A percentile compares a stretch with the other conserved stretches of the same genome.
phyloP scores from a whole-genome alignment of 2,113 vertebrate genomes.

The Panthera tigris region DNA sequence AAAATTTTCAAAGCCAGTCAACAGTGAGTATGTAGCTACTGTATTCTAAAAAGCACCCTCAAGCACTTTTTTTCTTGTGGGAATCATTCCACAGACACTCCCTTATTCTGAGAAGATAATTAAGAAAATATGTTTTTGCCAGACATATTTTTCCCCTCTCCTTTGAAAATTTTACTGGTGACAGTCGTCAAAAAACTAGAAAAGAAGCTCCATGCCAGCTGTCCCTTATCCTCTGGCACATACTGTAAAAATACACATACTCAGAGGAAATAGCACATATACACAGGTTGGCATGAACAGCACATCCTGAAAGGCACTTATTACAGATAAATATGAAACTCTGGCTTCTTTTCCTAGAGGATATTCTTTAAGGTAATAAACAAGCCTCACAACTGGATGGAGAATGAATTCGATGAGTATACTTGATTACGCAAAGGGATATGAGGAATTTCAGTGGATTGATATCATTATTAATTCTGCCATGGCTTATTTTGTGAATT shows the following conservation, averaged over 20 bases:
- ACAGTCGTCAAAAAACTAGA: slow-evolving; percentile 16
- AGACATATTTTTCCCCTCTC: neutral
- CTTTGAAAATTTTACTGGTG: slow-evolving; percentile 34
- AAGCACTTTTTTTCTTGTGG: neutral
- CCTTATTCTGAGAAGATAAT: slow-evolving; percentile 24
- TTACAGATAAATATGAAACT: neutral
- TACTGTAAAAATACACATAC: neutral
- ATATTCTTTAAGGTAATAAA: neutral
- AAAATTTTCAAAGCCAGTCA: slow-evolving; percentile 33
- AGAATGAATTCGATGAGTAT: neutral
- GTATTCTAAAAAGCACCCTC: neutral
- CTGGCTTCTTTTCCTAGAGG: neutral
- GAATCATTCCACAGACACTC: neutral
- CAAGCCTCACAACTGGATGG: neutral
- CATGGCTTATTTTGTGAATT: neutral
- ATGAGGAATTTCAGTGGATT: neutral
- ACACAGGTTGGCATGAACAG: neutral
- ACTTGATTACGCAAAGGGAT: neutral
- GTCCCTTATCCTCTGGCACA: neutral
- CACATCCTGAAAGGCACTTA: neutral
- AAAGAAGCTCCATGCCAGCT: neutral
- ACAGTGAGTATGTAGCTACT: neutral
- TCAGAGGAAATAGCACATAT: neutral
- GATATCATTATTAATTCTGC: slow-evolving; percentile 1
- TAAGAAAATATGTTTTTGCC: slow-evolving; percentile 55